Base-by-base conservation (phyloP, 2,113 vertebrate species). In the Malurus alboscapulatus region DNA sequence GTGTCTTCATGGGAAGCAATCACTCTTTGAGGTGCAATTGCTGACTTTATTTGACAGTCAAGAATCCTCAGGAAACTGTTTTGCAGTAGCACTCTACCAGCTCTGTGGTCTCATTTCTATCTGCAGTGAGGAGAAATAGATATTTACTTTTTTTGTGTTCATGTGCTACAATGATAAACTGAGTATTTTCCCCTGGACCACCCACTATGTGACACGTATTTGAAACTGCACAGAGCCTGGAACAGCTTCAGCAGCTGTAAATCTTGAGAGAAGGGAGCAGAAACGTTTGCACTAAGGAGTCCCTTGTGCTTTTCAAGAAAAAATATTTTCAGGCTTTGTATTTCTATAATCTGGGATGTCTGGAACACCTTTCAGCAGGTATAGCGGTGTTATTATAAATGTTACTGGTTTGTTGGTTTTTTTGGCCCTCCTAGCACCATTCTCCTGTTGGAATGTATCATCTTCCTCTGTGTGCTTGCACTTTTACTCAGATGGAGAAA, bases 291-390 rank as follows among this genome's bases (percentile, higher is more conserved):
- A 73, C 36, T 74, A 55, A 75, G 68, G 78, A 77, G 30, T 81
- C 57, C 18, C 38, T 84, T 82, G 36, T 69, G 54, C 30, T 94
- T 82, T 95, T 61, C 77, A 95, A 63, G 13, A 79, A 17, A 17
- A 87, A 92, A 55, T 92, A 50, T 74, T 92, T 91, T 92, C 84
- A 87, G 69, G 55, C 32, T 93, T 80, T 92, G 19, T 75, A 87
- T 76, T 95, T 27, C 42, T 61, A 17, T 68, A 42, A 75, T 74
- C 27, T 84, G 7, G 69, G 63, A 32, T 72, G 22, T 48, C 76
- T 75, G 17, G 30, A 84, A 57, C 20, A 24, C 26, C 21, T 87
- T 93, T 92, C 42, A 68, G 50, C 14, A 65, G 2, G 2, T 54
- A 20, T 17, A 72, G 48, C 26, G 24, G 65, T 34, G 38, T 17